Evolutionary conservation across 2,113 vertebrate species (phyloP).

Genomic region (Rhipidura dahli): DNA sequence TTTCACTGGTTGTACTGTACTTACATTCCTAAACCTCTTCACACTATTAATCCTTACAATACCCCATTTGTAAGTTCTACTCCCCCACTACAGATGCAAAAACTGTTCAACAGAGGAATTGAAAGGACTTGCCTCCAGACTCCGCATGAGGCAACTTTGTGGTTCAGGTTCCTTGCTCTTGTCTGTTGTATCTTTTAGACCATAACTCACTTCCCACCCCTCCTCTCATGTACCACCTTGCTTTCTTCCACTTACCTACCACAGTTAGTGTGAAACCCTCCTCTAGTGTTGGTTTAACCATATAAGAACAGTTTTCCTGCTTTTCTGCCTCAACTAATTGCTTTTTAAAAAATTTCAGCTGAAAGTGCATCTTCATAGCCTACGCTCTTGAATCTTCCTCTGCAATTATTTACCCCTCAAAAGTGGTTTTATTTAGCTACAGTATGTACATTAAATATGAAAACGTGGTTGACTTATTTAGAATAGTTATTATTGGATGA

Average conservation of each 20-base stretch:
- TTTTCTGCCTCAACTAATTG: constrained; percentile 28
- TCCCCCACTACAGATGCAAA: neutral
- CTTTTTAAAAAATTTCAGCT: constrained; percentile 56
- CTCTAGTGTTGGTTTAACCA: neutral
- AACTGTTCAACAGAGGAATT: neutral
- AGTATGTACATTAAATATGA: constrained; percentile 57
- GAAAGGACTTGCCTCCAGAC: neutral
- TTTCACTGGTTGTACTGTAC: neutral
- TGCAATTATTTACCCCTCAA: constrained; percentile 62
- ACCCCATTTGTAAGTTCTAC: neutral
- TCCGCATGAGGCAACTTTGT: neutral
- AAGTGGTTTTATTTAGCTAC: constrained; percentile 62
- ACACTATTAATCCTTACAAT: neutral
- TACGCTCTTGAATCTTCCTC: constrained; percentile 60
- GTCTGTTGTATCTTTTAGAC: neutral
- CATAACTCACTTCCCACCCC: neutral
- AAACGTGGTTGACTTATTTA: constrained; percentile 55
- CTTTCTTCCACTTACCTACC: neutral
- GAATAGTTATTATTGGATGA: constrained; percentile 58
- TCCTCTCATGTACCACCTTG: neutral
- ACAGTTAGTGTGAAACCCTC: neutral
- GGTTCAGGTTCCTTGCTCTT: neutral
- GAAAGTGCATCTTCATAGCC: constrained; percentile 61
- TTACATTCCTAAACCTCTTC: neutral
- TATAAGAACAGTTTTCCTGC: neutral